Conservation (phyloP, 2,888 invertebrate species). For the Tillus elongatus region DNA sequence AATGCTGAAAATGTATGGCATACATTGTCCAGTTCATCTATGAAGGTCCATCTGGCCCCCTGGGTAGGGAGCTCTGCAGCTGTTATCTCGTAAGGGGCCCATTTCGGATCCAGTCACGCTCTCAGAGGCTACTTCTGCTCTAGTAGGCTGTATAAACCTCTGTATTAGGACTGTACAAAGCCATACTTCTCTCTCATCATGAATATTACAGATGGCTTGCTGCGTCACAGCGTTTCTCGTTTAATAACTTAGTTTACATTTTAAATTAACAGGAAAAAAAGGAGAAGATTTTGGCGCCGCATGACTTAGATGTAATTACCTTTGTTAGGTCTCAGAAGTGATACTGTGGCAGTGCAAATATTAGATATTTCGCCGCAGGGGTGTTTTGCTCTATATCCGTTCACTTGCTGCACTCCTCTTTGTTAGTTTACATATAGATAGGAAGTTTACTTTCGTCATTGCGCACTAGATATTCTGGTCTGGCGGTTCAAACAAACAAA, state of each 20-base stretch:
- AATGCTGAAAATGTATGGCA: slow-evolving; percentile 6
- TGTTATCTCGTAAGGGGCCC: slow-evolving; percentile 19
- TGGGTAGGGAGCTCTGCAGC: slow-evolving; percentile 12
- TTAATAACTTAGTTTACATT: slow-evolving; percentile 28
- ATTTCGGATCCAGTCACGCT: slow-evolving; percentile 20
- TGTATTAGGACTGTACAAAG: slow-evolving; percentile 17
- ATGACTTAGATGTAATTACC: slow-evolving; percentile 15
- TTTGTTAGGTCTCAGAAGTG: too few species aligned
- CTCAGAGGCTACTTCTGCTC: slow-evolving; percentile 17
- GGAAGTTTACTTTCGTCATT: too few species aligned
- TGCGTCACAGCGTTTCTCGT: slow-evolving; percentile 22
- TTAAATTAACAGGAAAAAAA: slow-evolving; percentile 26
- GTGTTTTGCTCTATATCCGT: too few species aligned
- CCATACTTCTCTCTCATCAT: slow-evolving; percentile 22
- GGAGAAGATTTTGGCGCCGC: slow-evolving; percentile 12
- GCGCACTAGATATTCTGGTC: too few species aligned
- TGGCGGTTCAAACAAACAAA: too few species aligned
- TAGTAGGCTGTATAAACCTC: slow-evolving; percentile 14
- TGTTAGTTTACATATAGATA: too few species aligned
- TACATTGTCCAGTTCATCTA: slow-evolving; percentile 8
- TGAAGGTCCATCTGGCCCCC: slow-evolving; percentile 10
- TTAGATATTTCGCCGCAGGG: too few species aligned
- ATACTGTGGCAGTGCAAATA: too few species aligned
- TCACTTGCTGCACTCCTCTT: too few species aligned
- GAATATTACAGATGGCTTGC: slow-evolving; percentile 28